Base-by-base conservation (phyloP, 2,888 invertebrate species). In the Ormia ochracea region DNA sequence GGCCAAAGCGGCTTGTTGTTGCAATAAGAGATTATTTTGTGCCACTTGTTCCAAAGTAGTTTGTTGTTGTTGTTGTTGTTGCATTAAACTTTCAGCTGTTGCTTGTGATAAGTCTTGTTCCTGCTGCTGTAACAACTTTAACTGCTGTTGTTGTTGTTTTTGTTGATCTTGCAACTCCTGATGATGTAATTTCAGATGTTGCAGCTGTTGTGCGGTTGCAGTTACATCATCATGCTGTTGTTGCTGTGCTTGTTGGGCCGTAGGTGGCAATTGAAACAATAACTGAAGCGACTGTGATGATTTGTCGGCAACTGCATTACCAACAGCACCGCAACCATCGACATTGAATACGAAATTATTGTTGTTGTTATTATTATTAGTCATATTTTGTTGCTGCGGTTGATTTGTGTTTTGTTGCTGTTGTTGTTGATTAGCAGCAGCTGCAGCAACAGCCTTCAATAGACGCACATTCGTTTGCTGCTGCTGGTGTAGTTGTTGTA, bases 261-360 rank as follows among this genome's bases (percentile, higher is more conserved):
- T 81, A 63, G 87, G 83, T 76, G 90, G 90, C 77, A 90, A 74
- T 84, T 90, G 90, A 81, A 89, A 90, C 12, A 90, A 82, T 65
- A 90, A 83, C 83, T 90, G 90, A 73, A 90, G 83, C 7, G 90
- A 89, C 54, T 88, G 88, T 4, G 90, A 86, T 52, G 87, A 87
- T 73, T 90, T 90, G 45, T 90, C 90, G 14, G 72, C 17, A 4
- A 68, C 72, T 5, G 65, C 26, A 21, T 21, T 68, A n/a, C 45
- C 33, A 6, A 68, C 80, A 58, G 28, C 68, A 21, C 88, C 88
- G 6, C 86, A 84, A 6, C 84, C 85, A 69, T 90, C 90, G 28
- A 90, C 88, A 82, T 90, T 90, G 63, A 90, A 90, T 31, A 90
- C 88, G 83, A 88, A 90, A 38, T 70, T 63, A 78, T 90, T 90